phyloP scores from a whole-genome alignment of 2,797 vertebrate species.

The Anguilla pacifica region DNA sequence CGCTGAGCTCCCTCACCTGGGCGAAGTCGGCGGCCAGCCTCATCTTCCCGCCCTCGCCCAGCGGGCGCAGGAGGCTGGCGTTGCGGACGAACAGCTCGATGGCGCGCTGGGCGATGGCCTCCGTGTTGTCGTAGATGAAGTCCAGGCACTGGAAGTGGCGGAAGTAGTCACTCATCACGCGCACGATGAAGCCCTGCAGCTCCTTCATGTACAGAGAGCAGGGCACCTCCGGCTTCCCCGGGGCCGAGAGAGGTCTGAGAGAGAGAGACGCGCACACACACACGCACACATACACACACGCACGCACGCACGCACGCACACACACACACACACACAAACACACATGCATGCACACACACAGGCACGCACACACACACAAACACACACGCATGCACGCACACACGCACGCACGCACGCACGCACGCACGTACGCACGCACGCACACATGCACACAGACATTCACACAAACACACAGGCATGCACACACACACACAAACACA shows the following conservation, averaged over 20 bases:
- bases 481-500: neutral
- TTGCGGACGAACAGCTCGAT: slow-evolving; percentile 90
- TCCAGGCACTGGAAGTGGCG: slow-evolving; percentile 87
- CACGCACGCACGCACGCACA: slow-evolving; percentile 18
- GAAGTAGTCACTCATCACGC: slow-evolving; percentile 93
- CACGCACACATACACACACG: slow-evolving; percentile 2
- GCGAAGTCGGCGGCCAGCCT: slow-evolving; percentile 93
- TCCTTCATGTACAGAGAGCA: slow-evolving; percentile 98
- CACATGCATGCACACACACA: neutral
- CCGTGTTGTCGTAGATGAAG: slow-evolving; percentile 90
- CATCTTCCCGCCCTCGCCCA: slow-evolving; percentile 94
- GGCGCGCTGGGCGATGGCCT: slow-evolving; percentile 86
- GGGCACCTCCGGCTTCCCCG: slow-evolving; percentile 83
- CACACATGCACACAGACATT: neutral
- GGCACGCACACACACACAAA: neutral
- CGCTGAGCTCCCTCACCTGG: slow-evolving; percentile 73
- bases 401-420: slow-evolving; percentile 11
- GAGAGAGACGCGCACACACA: slow-evolving; percentile 35
- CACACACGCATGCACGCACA: neutral
- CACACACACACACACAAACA: neutral
- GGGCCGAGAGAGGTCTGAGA: slow-evolving; percentile 72
- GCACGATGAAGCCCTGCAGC: slow-evolving; percentile 90
- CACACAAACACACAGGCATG: neutral
- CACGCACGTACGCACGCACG: slow-evolving; percentile 4
- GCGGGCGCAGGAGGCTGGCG: slow-evolving; percentile 85